These are phyloP conservation scores for Acleris emargana DNA, from an alignment of 2,888 invertebrate species.

Conservation along the genomic window DNA sequence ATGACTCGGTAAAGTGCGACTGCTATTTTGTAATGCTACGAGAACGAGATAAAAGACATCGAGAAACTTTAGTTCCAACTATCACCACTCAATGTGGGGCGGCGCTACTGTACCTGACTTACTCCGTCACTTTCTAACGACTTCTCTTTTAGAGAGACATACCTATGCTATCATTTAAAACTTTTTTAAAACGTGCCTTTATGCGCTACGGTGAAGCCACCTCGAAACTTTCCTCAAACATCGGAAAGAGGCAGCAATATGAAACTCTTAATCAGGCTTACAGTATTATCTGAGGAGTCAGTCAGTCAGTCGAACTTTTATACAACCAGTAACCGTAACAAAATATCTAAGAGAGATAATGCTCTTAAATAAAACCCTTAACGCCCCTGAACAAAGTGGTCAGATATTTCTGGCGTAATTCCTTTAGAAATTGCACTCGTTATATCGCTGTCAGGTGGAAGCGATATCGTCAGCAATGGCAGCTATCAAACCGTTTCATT, in stretches of 20 bases:
- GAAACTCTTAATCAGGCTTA: not conserved
- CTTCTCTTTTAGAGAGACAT: not conserved
- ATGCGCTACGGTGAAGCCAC: not conserved
- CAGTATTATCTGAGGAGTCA: no score
- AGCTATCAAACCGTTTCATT: slow-evolving; percentile 47
- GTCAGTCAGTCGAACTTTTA: no score
- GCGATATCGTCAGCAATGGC: slow-evolving; percentile 52
- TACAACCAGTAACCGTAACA: no score
- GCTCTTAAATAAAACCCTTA: no score
- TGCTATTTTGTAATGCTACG: slow-evolving; percentile 9
- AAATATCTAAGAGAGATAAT: no score
- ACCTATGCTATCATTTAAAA: not conserved
- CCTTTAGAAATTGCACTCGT: not conserved
- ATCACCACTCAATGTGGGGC: not conserved
- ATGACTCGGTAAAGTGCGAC: slow-evolving; percentile 38
- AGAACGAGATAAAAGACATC: not conserved
- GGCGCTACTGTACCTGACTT: not conserved
- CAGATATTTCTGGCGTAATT: not conserved
- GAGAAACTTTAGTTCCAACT: not conserved
- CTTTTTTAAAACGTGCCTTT: not conserved
- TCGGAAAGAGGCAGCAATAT: not conserved
- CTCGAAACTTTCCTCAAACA: not conserved
- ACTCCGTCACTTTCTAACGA: not conserved
- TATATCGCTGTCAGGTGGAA: not conserved
- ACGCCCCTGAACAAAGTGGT: not conserved